Conservation (phyloP, 30 jellyfish, hydroid and myxozoan species). For the Sanderia malayensis region DNA sequence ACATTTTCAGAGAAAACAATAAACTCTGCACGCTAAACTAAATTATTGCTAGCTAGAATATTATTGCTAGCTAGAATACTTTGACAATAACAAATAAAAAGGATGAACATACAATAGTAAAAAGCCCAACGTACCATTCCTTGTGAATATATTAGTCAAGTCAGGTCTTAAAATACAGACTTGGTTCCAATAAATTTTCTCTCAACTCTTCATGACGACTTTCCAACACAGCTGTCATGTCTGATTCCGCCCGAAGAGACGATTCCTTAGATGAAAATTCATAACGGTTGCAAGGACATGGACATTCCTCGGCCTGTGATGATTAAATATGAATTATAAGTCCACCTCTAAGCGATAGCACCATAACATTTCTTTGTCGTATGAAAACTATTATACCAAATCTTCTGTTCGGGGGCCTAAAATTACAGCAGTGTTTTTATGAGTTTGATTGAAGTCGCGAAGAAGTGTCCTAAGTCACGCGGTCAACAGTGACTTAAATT, state of each 20-base stretch:
- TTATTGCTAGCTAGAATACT: too few species aligned
- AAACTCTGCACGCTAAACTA: too few species aligned
- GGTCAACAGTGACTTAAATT: too few species aligned
- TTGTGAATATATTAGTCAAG: too few species aligned
- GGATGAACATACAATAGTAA: too few species aligned
- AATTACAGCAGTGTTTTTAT: constrained; percentile 14
- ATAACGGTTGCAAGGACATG: not conserved
- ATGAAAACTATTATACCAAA: not conserved
- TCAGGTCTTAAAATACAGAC: constrained; percentile 28
- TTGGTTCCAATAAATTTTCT: constrained; percentile 63
- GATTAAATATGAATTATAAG: constrained; percentile 15
- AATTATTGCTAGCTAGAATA: too few species aligned
- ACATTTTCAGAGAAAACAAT: too few species aligned
- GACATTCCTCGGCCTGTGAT: constrained; percentile 41
- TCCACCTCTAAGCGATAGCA: constrained; percentile 3
- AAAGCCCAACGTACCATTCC: too few species aligned
- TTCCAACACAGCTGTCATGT: constrained; percentile 22
- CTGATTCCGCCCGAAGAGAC: constrained; percentile 13
- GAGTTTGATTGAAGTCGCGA: too few species aligned
- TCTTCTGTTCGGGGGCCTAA: constrained; percentile 41
- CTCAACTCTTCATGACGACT: constrained; percentile 52
- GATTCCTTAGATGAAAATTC: not conserved
- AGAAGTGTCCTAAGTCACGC: too few species aligned
- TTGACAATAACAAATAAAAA: too few species aligned
- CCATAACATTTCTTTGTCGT: constrained; percentile 46